phyloP scores from a whole-genome alignment of 2,888 invertebrate species.

The Adelphocoris suturalis region DNA sequence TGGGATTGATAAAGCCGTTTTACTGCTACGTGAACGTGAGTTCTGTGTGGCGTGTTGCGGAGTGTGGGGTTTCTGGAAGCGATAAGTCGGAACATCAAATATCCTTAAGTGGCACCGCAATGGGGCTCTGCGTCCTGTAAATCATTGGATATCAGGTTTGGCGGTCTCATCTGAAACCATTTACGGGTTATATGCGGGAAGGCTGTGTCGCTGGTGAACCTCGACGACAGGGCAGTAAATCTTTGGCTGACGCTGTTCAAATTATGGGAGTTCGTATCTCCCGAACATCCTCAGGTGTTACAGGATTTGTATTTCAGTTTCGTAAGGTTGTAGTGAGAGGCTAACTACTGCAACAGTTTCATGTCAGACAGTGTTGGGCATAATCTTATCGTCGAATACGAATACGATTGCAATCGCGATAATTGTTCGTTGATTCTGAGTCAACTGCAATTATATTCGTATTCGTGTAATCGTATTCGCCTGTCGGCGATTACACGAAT shows the following conservation, averaged over 20 bases:
- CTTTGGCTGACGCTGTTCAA: background rate
- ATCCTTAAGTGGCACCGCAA: constrained; percentile 18
- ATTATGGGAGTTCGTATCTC: background rate
- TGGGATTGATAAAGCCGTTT: constrained; percentile 1
- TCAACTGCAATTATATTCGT: too few relatives aligned
- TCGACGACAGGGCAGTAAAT: constrained; percentile 32
- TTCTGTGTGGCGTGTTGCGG: background rate
- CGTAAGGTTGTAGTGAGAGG: too few relatives aligned
- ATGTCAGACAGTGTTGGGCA: too few relatives aligned
- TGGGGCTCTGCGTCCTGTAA: background rate
- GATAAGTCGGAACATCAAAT: constrained; percentile 36
- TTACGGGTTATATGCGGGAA: constrained; percentile 20
- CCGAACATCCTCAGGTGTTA: background rate
- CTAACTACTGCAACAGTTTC: too few relatives aligned
- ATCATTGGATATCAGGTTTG: constrained; percentile 34
- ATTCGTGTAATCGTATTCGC: too few relatives aligned
- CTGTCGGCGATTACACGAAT: too few relatives aligned
- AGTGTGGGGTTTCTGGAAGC: background rate
- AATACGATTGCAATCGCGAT: too few relatives aligned
- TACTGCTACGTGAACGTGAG: background rate
- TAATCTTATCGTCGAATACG: too few relatives aligned
- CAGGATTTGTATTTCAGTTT: too few relatives aligned
- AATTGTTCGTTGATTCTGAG: too few relatives aligned
- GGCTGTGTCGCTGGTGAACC: background rate
- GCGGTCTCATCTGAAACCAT: constrained; percentile 42